phyloP scores from a whole-genome alignment of 2,113 vertebrate species.

The Patagioenas fasciata region DNA sequence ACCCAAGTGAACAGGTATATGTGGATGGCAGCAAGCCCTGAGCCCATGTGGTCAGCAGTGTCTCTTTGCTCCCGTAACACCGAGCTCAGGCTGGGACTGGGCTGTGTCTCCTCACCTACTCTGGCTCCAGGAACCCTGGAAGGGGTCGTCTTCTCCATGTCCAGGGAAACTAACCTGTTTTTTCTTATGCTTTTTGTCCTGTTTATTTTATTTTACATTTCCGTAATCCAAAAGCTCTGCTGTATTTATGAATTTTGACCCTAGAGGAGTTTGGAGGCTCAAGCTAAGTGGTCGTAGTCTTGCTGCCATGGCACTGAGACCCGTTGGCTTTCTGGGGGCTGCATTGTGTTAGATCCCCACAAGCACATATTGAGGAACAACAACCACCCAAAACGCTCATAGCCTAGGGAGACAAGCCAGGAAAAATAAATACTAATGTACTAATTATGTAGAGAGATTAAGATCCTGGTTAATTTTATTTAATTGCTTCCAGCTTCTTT shows the following conservation, averaged over 20 bases:
- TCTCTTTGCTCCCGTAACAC: not conserved
- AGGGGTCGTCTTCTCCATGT: not conserved
- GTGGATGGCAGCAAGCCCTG: not conserved
- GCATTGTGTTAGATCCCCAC: accelerated
- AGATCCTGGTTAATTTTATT: not conserved
- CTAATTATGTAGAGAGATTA: not conserved
- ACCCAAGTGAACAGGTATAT: too few relatives aligned
- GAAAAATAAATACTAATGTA: not conserved
- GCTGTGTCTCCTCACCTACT: not conserved
- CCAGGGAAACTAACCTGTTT: not conserved
- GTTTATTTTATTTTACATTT: not conserved
- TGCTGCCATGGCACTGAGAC: accelerated
- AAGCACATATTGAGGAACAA: not conserved
- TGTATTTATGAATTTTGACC: not conserved
- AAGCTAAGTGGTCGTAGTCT: not conserved
- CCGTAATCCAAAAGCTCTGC: not conserved
- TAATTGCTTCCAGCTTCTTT: not conserved
- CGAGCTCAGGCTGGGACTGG: accelerated
- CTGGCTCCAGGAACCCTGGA: accelerated
- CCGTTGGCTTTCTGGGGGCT: not conserved
- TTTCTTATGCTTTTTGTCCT: not conserved
- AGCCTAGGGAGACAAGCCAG: not conserved
- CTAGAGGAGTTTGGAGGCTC: not conserved
- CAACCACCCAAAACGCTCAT: not conserved
- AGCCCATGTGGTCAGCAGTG: accelerated